A percentile compares a stretch with the other conserved stretches of the same genome.
Evolutionary conservation across 2,113 vertebrate genomes (phyloP).

Genomic region (Loxodonta africana): DNA sequence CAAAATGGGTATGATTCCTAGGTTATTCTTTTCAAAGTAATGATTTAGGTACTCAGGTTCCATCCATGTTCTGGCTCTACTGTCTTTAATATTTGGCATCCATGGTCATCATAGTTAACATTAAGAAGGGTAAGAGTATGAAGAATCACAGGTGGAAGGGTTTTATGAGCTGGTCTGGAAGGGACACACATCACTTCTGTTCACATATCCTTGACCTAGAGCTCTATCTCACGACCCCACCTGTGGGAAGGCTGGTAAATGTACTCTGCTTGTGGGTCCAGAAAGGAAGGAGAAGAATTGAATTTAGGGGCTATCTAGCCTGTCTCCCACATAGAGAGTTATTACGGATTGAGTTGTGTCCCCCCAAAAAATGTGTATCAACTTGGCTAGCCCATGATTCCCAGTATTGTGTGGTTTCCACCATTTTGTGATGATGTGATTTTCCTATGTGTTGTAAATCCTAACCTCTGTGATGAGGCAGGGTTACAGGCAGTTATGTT

Average conservation of each 20-base stretch:
- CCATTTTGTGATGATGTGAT: too few relatives aligned
- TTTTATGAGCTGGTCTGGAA: neutral
- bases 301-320: neutral
- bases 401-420: too few relatives aligned
- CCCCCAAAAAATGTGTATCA: too few relatives aligned
- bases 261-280: neutral
- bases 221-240: neutral
- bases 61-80: neutral
- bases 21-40: neutral
- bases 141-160: neutral
- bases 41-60: neutral
- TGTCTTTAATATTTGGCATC: neutral
- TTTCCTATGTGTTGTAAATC: too few relatives aligned
- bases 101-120: neutral
- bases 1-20: neutral
- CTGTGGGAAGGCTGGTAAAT: neutral
- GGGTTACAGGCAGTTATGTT: too few relatives aligned
- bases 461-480: too few relatives aligned
- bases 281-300: neutral
- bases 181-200: neutral
- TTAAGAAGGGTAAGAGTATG: neutral
- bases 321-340: too few relatives aligned
- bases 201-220: neutral
- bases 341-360: too few relatives aligned
- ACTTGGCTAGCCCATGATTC: too few relatives aligned